These are phyloP conservation scores for Sturnus vulgaris DNA, from an alignment of 2,113 vertebrate genomes.

Conservation along the genomic window DNA sequence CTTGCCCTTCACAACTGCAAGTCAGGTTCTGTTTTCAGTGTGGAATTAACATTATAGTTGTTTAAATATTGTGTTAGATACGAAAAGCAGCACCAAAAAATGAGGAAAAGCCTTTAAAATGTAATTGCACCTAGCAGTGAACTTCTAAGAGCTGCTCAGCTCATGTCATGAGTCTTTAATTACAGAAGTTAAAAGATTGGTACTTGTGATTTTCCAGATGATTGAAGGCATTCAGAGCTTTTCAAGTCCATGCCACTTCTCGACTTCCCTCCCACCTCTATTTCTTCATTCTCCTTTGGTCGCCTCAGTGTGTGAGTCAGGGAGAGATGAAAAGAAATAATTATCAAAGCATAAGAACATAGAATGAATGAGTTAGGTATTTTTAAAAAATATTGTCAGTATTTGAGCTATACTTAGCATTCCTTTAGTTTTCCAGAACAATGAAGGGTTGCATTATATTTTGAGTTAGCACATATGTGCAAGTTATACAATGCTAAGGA, in stretches of 20 bases:
- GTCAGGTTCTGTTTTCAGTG: not conserved
- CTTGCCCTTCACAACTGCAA: not conserved
- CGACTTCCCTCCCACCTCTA: constrained; percentile 35
- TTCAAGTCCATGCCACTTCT: constrained; percentile 38
- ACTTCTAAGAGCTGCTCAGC: not conserved
- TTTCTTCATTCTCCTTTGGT: constrained; percentile 57
- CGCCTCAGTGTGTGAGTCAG: constrained; percentile 47
- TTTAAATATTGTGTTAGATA: not conserved
- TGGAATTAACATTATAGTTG: not conserved
- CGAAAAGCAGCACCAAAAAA: not conserved
- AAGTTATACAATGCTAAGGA: not conserved
- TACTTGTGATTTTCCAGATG: constrained; percentile 57
- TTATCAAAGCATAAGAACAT: constrained; percentile 50
- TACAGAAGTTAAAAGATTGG: constrained; percentile 38
- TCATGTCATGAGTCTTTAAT: not conserved
- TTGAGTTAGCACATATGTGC: not conserved
- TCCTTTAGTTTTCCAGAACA: constrained; percentile 6
- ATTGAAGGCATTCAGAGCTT: constrained; percentile 60
- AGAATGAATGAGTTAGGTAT: constrained; percentile 23
- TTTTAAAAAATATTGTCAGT: constrained; percentile 3
- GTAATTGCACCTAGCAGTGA: not conserved
- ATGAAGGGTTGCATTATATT: not conserved
- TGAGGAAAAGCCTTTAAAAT: not conserved
- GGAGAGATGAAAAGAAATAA: constrained; percentile 60
- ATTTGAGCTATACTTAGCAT: constrained; percentile 33